Base-by-base conservation (phyloP, 2,113 vertebrate species). In the Dinomys branickii region DNA sequence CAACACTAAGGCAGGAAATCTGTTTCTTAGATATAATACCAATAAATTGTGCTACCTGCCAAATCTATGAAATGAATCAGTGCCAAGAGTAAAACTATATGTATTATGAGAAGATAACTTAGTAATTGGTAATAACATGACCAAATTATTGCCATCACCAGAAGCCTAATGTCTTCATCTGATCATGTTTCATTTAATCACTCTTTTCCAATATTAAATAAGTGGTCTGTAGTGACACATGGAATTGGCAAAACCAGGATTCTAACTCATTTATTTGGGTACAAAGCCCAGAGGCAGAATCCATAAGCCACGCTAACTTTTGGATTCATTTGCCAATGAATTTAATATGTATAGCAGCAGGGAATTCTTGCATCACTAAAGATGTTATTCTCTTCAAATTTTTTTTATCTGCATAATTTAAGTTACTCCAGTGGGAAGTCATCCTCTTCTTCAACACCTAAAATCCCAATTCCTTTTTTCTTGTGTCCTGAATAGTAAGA, bases 141-240 rank as follows among this genome's bases (percentile, higher is more conserved):
- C 63, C 93, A 85, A 78, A 71, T 65, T 67, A 47, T 50, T 81
- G 56, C 13, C 17, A 89, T 13, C 26, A 86, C 47, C 38, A 88
- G 56, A 96, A 86, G 26, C 2, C 6, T 17, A 87, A 63, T 73
- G 28, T 9, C 47, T 84, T 87, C 50, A 35, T 90, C 30, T 35
- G n/a, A n/a, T 92, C n/a, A 14, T 65, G 59, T 80, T 94, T 88
- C 26, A 50, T 65, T 93, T 86, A 80, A 94, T 85, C 11, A 7
- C 41, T 91, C 89, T 93, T 88, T 95, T 86, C 50, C 8, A 88
- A 19, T 93, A 84, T 89, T 94, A 85, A 96, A 24, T 85, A 94
- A 80, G n/a, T 82, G 38, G 6, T 63, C 17, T 65, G 19, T 35
- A 14, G 35, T 82, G 50, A 63, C 22, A 71, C 54, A 67, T 17